Conservation (phyloP, 2,888 invertebrate species). For the Anorthoa munda region DNA sequence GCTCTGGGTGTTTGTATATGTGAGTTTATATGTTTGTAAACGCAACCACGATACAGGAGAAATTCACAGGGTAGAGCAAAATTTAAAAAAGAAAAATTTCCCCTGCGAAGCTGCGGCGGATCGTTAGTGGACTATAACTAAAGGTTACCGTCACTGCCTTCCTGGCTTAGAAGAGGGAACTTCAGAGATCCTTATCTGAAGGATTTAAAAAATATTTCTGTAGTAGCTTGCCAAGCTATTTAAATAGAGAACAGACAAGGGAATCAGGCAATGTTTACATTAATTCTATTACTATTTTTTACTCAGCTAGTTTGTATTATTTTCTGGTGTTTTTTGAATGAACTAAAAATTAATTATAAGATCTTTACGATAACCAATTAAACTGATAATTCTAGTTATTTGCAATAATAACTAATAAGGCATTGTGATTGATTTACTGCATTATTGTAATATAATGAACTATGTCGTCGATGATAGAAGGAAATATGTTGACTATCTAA, state of each 20-base stretch:
- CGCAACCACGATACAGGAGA: no score
- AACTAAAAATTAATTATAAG: background rate
- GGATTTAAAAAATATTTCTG: no score
- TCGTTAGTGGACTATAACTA: no score
- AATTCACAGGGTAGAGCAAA: no score
- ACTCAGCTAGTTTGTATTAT: background rate
- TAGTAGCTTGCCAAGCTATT: background rate
- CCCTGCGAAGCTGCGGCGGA: no score
- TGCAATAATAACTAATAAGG: constrained; percentile 71
- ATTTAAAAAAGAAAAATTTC: no score
- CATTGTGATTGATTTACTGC: constrained; percentile 71
- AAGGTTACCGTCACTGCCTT: no score
- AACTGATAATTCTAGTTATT: constrained; percentile 60
- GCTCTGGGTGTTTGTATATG: no score
- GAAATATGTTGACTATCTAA: constrained; percentile 77
- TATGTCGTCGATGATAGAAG: constrained; percentile 70
- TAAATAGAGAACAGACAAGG: background rate
- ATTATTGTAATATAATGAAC: constrained; percentile 64
- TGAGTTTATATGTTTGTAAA: no score
- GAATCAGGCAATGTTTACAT: background rate
- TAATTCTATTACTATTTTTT: background rate
- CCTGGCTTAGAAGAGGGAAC: no score
- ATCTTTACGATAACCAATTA: constrained; percentile 51
- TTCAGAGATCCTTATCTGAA: no score
- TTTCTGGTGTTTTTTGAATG: background rate